phyloP scores from a whole-genome alignment of 2,113 vertebrate species.

The Neolamprologus toae region DNA sequence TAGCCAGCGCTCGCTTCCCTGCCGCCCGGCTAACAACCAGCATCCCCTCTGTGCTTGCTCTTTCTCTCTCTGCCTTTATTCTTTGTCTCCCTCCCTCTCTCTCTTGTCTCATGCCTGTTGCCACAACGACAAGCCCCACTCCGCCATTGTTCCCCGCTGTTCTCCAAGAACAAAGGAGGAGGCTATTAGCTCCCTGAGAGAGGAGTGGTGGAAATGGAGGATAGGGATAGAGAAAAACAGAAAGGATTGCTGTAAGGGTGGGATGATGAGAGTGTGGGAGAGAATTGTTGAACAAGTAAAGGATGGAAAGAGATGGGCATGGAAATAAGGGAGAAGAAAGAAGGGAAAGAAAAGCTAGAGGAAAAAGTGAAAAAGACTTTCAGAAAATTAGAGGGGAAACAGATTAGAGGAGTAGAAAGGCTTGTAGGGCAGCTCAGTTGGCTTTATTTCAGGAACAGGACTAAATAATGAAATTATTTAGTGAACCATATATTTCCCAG shows the following conservation, averaged over 20 bases:
- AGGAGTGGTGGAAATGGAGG: constrained; percentile 63
- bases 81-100: constrained; percentile 52
- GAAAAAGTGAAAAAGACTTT: constrained; percentile 11
- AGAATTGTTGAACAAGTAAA: constrained; percentile 29
- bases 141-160: constrained; percentile 67
- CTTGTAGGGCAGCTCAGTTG: background rate
- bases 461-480: constrained; percentile 16
- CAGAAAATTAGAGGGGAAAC: constrained; percentile 8
- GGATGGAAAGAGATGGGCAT: background rate
- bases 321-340: background rate
- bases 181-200: constrained; percentile 65
- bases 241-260: constrained; percentile 46
- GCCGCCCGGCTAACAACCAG: constrained; percentile 67
- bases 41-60: constrained; percentile 63
- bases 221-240: constrained; percentile 36
- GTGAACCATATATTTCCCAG: constrained; percentile 22
- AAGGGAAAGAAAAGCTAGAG: background rate
- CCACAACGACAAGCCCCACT: constrained; percentile 68
- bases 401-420: constrained; percentile 17
- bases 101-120: constrained; percentile 65
- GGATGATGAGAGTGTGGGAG: constrained; percentile 36
- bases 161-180: constrained; percentile 69
- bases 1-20: constrained; percentile 63
- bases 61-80: constrained; percentile 57
- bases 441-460: background rate